phyloP scores from a whole-genome alignment of 2,888 invertebrate genomes.

The Limnephilus auricula region DNA sequence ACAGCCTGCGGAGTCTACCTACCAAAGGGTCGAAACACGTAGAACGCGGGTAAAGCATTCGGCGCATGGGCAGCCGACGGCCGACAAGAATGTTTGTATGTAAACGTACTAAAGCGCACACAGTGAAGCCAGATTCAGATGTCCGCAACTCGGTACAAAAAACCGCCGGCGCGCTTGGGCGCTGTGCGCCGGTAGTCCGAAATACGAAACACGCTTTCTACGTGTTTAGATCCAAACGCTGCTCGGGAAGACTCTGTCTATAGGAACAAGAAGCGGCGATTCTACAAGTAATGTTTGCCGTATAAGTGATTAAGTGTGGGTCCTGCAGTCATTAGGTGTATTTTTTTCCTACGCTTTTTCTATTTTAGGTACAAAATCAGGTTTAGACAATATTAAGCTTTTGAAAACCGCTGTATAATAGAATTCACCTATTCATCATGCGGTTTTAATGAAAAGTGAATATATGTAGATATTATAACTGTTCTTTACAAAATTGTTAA shows the following conservation, averaged over 20 bases:
- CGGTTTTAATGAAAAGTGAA: background rate
- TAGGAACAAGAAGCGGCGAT: background rate
- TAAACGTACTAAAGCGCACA: too few species aligned
- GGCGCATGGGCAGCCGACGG: too few species aligned
- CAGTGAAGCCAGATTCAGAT: too few species aligned
- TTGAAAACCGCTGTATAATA: background rate
- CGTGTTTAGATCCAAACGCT: background rate
- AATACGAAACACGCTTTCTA: too few species aligned
- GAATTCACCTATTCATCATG: background rate
- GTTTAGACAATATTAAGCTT: too few species aligned
- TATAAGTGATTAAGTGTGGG: background rate
- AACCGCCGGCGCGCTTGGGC: too few species aligned
- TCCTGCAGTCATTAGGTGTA: background rate
- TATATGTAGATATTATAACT: background rate
- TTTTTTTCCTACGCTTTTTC: background rate
- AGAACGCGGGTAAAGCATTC: too few species aligned
- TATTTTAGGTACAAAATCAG: background rate
- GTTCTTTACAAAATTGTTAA: too few species aligned
- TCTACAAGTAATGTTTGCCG: conserved; percentile 11
- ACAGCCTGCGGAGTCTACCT: background rate
- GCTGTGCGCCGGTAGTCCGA: too few species aligned
- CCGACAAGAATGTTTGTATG: too few species aligned
- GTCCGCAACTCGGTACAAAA: too few species aligned
- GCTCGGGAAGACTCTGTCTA: background rate
- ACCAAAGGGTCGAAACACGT: too few species aligned